Percentiles rank a stretch among this genome's conserved stretches.
Conservation (phyloP, 2,888 invertebrate genomes). For the Mactromeris polynyma region DNA sequence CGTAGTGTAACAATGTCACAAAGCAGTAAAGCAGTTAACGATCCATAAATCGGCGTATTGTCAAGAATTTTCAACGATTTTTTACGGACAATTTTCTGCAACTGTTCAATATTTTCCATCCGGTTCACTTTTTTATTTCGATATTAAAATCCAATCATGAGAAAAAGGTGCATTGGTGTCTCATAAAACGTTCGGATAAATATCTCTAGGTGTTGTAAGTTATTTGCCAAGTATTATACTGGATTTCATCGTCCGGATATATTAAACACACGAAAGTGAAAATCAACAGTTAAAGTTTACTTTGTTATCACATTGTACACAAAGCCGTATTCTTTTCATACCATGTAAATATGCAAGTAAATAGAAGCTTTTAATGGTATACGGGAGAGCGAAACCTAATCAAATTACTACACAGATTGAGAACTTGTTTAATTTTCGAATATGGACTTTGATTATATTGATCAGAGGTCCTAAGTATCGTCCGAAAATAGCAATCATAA, state of each 20-base stretch:
- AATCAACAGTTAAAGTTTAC: constrained; percentile 22
- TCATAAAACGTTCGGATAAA: neutral
- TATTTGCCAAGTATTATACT: neutral
- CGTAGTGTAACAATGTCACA: neutral
- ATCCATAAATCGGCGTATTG: neutral
- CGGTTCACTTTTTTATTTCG: neutral
- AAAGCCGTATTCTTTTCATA: constrained; percentile 30
- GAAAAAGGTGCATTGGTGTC: neutral
- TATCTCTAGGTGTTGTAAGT: neutral
- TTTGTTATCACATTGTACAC: constrained; percentile 38
- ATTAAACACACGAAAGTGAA: constrained; percentile 31
- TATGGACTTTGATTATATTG: neutral
- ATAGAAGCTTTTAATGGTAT: constrained; percentile 16
- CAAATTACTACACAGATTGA: neutral
- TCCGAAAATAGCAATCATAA: neutral
- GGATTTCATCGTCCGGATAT: neutral
- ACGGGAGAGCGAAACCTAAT: neutral
- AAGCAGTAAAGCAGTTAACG: neutral
- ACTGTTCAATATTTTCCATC: neutral
- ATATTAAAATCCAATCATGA: constrained; percentile 1
- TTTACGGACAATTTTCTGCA: neutral
- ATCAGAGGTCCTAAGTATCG: neutral
- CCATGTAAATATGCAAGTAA: constrained; percentile 17
- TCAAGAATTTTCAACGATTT: neutral
- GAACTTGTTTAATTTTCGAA: neutral